phyloP scores from a whole-genome alignment of 2,888 invertebrate species.

The Abrostola triplasia region DNA sequence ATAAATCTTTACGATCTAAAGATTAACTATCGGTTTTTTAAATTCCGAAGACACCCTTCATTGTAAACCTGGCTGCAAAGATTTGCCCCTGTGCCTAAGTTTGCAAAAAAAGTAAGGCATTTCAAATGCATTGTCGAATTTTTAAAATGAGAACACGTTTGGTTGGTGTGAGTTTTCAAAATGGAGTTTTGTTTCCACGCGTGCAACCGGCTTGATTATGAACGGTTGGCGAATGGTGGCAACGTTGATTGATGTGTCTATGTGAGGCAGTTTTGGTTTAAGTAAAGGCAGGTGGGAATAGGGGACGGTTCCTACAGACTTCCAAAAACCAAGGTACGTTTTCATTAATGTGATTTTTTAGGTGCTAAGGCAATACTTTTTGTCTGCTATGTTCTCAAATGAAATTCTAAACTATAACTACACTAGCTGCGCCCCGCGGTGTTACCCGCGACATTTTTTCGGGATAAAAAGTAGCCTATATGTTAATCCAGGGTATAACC shows the following conservation, averaged over 20 bases:
- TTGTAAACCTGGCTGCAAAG: slow-evolving; percentile 67
- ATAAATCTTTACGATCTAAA: slow-evolving; percentile 31
- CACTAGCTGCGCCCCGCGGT: no score
- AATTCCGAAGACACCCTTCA: slow-evolving; percentile 60
- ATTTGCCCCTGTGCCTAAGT: slow-evolving; percentile 70
- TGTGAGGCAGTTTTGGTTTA: slow-evolving; percentile 13
- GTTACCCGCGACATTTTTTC: no score
- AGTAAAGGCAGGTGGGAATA: slow-evolving; percentile 20
- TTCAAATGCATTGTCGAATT: slow-evolving; percentile 68
- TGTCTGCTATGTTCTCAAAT: not conserved
- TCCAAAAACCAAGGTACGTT: not conserved
- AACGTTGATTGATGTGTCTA: slow-evolving; percentile 41
- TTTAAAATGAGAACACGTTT: slow-evolving; percentile 72
- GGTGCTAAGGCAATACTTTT: not conserved
- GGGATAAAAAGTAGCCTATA: no score
- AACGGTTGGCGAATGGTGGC: slow-evolving; percentile 55
- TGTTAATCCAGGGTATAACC: no score
- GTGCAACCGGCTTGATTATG: slow-evolving; percentile 63
- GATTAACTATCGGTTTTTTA: slow-evolving; percentile 41
- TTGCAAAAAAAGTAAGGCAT: slow-evolving; percentile 72
- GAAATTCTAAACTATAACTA: no score
- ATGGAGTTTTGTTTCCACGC: slow-evolving; percentile 60
- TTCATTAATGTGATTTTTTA: not conserved
- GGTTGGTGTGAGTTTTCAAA: slow-evolving; percentile 65
- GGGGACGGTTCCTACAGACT: not conserved